phyloP scores from a whole-genome alignment of 1,140 invertebrate species.

The Drosophila pandora region DNA sequence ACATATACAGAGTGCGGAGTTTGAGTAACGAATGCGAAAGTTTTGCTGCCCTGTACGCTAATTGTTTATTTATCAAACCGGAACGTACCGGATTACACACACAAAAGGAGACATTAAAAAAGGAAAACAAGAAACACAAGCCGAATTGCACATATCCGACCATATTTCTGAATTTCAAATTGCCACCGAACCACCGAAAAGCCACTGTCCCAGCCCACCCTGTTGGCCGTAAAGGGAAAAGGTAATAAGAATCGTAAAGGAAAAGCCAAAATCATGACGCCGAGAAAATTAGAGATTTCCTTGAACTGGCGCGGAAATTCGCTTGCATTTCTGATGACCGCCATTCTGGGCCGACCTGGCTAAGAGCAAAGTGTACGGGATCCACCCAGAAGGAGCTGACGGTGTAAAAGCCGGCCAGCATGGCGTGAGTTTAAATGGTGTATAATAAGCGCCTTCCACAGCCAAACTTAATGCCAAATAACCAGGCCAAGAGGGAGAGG shows the following conservation, averaged over 20 bases:
- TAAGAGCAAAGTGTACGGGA: conserved; percentile 30
- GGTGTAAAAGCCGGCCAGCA: neutral
- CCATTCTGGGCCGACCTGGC: too few relatives aligned
- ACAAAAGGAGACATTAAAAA: conserved; percentile 35
- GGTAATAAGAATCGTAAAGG: neutral
- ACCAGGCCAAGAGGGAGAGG: conserved; percentile 2
- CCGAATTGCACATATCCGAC: conserved; percentile 28
- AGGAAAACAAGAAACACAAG: conserved; percentile 2
- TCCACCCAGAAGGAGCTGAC: conserved; percentile 13
- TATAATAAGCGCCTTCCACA: conserved; percentile 28
- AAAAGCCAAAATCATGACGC: conserved; percentile 6
- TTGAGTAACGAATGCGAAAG: conserved; percentile 65
- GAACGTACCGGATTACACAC: conserved; percentile 46
- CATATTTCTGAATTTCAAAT: conserved; percentile 40
- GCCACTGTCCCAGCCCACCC: neutral
- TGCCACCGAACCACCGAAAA: neutral
- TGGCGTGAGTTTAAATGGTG: conserved; percentile 48
- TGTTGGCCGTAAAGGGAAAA: conserved; percentile 12
- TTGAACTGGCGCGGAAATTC: conserved; percentile 32
- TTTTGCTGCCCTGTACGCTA: conserved; percentile 29
- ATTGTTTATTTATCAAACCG: conserved; percentile 71
- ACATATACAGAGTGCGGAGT: conserved; percentile 39
- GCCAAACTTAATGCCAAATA: conserved; percentile 31
- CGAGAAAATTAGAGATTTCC: conserved; percentile 49
- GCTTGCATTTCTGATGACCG: conserved; percentile 52